phyloP scores from a whole-genome alignment of 2,888 invertebrate genomes.

The Apoda limacodes region DNA sequence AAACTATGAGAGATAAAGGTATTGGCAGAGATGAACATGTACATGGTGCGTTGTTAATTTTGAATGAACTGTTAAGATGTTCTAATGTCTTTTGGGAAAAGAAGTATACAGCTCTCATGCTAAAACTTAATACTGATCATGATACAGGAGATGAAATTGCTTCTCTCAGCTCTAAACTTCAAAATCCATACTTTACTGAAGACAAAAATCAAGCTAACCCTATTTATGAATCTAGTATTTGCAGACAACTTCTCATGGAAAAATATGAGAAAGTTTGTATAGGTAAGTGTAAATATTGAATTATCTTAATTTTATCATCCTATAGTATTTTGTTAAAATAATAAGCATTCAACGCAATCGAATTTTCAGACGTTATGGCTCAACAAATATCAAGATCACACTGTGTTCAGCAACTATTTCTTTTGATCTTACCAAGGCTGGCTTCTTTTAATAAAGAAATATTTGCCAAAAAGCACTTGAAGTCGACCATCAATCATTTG shows the following conservation, averaged over 20 bases:
- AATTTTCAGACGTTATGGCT: slow-evolving; percentile 77
- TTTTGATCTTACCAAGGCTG: slow-evolving; percentile 88
- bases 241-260: slow-evolving; percentile 84
- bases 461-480: slow-evolving; percentile 82
- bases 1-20: slow-evolving; percentile 65
- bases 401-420: slow-evolving; percentile 88
- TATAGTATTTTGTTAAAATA: background rate
- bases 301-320: background rate
- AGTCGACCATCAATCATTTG: slow-evolving; percentile 82
- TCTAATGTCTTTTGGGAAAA: slow-evolving; percentile 90
- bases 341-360: too few relatives aligned
- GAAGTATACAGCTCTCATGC: slow-evolving; percentile 79
- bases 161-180: slow-evolving; percentile 60
- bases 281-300: slow-evolving; percentile 35
- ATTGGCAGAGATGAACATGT: slow-evolving; percentile 89
- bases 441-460: slow-evolving; percentile 91
- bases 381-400: slow-evolving; percentile 82
- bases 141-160: slow-evolving; percentile 62
- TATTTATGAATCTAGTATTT: slow-evolving; percentile 84
- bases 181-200: slow-evolving; percentile 40
- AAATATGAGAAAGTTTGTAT: slow-evolving; percentile 85
- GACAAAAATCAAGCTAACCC: slow-evolving; percentile 45
- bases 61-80: slow-evolving; percentile 93
- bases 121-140: slow-evolving; percentile 63
- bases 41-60: slow-evolving; percentile 90